Percentiles rank a stretch among this genome's conserved stretches.
Evolutionary conservation across 2,888 invertebrate species (phyloP).

Genomic region (Slavum lentiscoides): DNA sequence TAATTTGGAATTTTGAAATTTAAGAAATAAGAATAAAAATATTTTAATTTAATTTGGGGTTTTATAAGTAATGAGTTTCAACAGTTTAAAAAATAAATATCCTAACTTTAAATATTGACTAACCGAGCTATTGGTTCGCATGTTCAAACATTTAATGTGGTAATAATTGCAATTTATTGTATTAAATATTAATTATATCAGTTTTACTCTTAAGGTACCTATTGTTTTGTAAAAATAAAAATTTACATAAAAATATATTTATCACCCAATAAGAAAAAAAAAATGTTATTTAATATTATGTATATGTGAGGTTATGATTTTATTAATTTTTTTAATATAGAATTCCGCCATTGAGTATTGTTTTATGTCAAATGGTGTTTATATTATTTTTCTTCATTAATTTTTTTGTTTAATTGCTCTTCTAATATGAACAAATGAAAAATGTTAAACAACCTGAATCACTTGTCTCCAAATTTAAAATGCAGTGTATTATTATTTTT

Average conservation of each 20-base stretch:
- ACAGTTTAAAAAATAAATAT: no score
- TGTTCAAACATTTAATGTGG: not conserved
- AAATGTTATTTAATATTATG: not conserved
- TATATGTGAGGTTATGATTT: not conserved
- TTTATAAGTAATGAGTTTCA: not conserved
- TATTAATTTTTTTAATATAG: not conserved
- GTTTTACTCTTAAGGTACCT: not conserved
- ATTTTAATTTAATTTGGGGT: not conserved
- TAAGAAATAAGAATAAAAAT: not conserved
- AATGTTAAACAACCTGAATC: not conserved
- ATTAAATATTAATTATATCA: not conserved
- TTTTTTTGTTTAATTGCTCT: not conserved
- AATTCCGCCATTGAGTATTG: not conserved
- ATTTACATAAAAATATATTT: not conserved
- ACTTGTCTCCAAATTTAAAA: not conserved
- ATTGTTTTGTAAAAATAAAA: not conserved
- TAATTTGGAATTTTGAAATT: not conserved
- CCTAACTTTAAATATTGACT: not conserved
- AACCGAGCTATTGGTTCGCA: not conserved
- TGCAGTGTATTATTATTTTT: conserved; percentile 1
- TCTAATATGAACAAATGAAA: not conserved
- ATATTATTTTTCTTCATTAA: not conserved
- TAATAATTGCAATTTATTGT: not conserved
- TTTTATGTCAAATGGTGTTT: not conserved
- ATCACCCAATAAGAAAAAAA: not conserved